Evolutionary conservation across 2,888 invertebrate genomes (phyloP).

Genomic region (Ophioninae sp.): DNA sequence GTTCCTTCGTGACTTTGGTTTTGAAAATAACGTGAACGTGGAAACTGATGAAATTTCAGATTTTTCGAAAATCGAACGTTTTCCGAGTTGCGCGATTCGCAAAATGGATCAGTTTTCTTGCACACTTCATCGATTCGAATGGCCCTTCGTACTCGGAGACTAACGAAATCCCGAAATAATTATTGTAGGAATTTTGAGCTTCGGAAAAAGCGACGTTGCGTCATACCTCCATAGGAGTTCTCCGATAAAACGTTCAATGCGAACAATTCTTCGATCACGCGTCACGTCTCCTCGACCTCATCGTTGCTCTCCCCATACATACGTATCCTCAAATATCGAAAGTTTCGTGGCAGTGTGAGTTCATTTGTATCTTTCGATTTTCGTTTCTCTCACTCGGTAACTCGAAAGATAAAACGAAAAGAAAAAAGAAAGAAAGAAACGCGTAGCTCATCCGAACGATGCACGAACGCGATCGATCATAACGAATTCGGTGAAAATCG

Average conservation of each 20-base stretch:
- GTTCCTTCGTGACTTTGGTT: not conserved
- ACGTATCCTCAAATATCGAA: conserved; percentile 15
- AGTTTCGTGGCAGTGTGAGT: conserved; percentile 63
- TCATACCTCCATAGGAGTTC: not conserved
- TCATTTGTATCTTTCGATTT: conserved; percentile 20
- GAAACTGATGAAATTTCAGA: not conserved
- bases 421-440: conserved; percentile 4
- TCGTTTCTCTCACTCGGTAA: conserved; percentile 13
- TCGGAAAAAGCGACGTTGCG: no score
- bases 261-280: not conserved
- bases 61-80: not conserved
- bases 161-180: no score
- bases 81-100: not conserved
- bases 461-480: not conserved
- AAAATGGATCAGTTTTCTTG: not conserved
- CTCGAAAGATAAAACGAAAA: conserved; percentile 14
- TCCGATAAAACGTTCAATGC: not conserved
- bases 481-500: not conserved
- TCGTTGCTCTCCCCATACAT: not conserved
- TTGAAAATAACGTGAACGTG: not conserved
- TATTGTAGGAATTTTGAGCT: no score
- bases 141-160: no score
- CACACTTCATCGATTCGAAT: no score
- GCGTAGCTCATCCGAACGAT: not conserved
- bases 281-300: conserved; percentile 2